Conservation (phyloP, 1,140 invertebrate species). For the Apocrypta bakeri region DNA sequence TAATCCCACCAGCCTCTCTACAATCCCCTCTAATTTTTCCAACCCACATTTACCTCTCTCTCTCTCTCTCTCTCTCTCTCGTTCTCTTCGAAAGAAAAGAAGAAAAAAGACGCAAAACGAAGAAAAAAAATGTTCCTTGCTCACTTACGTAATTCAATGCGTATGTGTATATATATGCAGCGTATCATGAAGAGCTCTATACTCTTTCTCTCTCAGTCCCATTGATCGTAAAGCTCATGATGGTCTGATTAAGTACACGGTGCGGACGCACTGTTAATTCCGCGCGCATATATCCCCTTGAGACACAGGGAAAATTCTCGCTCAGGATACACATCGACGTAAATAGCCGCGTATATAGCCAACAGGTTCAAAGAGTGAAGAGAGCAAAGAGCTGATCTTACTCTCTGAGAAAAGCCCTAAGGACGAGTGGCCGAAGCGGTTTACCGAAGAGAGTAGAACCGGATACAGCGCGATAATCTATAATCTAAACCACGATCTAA, state of each 20-base stretch:
- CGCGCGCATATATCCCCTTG: conserved; percentile 43
- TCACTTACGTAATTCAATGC: background rate
- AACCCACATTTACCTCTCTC: too few species aligned
- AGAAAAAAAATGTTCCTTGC: background rate
- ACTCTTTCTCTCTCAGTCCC: background rate
- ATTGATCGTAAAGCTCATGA: conserved; percentile 47
- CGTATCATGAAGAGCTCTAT: too few species aligned
- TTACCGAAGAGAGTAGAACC: conserved; percentile 16
- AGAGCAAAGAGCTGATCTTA: background rate
- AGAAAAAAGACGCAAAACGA: background rate
- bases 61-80: too few species aligned
- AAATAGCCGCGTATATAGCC: background rate
- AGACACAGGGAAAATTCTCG: conserved; percentile 49
- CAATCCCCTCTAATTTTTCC: too few species aligned
- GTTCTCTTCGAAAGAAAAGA: too few species aligned
- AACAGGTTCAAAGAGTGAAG: conserved; percentile 40
- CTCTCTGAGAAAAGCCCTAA: conserved; percentile 40
- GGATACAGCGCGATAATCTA: conserved; percentile 48
- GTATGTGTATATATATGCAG: too few species aligned
- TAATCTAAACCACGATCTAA: conserved; percentile 49
- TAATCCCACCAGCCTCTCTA: too few species aligned
- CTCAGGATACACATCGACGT: background rate
- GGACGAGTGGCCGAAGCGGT: background rate
- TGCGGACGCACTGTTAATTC: conserved; percentile 48
- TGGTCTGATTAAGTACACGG: conserved; percentile 48